phyloP scores from a whole-genome alignment of 2,113 vertebrate genomes.

The Melospiza melodia region DNA sequence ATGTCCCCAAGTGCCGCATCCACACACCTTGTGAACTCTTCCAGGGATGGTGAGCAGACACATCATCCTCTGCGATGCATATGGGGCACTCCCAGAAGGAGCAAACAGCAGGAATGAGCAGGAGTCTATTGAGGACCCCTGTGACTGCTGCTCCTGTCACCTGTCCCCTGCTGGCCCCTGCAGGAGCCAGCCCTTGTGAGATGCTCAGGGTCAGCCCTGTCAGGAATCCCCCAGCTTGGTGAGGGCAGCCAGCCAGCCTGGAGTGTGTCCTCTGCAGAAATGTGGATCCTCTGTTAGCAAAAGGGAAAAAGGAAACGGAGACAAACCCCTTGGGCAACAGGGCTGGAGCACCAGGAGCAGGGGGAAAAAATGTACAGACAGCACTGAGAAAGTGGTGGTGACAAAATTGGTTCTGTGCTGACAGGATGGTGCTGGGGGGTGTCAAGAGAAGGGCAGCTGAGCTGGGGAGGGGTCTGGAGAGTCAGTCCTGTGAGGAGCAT shows the following conservation, averaged over 20 bases:
- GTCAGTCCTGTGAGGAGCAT: not conserved
- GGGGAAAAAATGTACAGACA: not conserved
- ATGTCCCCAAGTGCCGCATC: no score
- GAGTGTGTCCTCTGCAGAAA: not conserved
- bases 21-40: no score
- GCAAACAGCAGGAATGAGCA: not conserved
- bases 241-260: not conserved
- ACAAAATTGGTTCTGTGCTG: not conserved
- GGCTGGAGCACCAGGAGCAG: not conserved
- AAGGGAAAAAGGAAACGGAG: not conserved
- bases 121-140: accelerated
- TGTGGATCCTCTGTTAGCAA: not conserved
- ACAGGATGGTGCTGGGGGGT: not conserved
- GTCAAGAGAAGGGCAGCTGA: not conserved
- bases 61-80: not conserved
- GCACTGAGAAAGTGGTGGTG: not conserved
- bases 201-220: not conserved
- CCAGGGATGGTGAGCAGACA: not conserved
- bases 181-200: not conserved
- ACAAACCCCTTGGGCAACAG: not conserved
- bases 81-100: not conserved
- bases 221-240: accelerated
- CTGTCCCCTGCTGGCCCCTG: not conserved
- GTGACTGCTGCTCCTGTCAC: not conserved
- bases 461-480: not conserved